These are phyloP conservation scores for Desmophyllum pertusum DNA, from an alignment of 92 coral and sea anemone genomes.

Conservation along the genomic window DNA sequence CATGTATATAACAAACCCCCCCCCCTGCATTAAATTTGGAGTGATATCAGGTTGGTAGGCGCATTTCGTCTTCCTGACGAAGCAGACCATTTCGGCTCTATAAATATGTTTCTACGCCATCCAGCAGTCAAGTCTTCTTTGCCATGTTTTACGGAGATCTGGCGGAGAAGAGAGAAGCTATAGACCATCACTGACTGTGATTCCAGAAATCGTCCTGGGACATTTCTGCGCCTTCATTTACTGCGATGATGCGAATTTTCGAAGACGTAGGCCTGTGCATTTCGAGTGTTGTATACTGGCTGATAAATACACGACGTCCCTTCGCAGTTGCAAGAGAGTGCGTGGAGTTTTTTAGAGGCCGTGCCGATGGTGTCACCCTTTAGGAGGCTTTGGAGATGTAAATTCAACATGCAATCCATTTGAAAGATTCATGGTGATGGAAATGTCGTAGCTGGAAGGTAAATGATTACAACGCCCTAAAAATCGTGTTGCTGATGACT, in stretches of 20 bases:
- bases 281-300: constrained; percentile 16
- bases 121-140: constrained; percentile 18
- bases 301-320: constrained; percentile 4
- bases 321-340: constrained; percentile 4
- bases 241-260: background rate
- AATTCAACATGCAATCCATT: background rate
- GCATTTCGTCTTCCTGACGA: constrained; percentile 10
- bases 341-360: background rate
- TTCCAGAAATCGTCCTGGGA: constrained; percentile 2
- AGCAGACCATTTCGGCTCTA: background rate
- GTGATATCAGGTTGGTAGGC: constrained; percentile 22
- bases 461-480: constrained; percentile 15
- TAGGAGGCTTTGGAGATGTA: background rate
- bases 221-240: constrained; percentile 15
- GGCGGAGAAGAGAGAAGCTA: background rate
- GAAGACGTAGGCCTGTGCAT: background rate
- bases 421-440: background rate
- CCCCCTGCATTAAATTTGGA: no score
- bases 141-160: constrained; percentile 22
- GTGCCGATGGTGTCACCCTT: background rate
- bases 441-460: constrained; percentile 19
- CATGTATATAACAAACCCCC: background rate
- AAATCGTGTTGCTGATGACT: background rate
- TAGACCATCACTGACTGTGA: constrained; percentile 5
- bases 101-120: constrained; percentile 23